These are phyloP conservation scores for Lophius piscatorius DNA, from an alignment of 2,113 vertebrate species.

Conservation along the genomic window DNA sequence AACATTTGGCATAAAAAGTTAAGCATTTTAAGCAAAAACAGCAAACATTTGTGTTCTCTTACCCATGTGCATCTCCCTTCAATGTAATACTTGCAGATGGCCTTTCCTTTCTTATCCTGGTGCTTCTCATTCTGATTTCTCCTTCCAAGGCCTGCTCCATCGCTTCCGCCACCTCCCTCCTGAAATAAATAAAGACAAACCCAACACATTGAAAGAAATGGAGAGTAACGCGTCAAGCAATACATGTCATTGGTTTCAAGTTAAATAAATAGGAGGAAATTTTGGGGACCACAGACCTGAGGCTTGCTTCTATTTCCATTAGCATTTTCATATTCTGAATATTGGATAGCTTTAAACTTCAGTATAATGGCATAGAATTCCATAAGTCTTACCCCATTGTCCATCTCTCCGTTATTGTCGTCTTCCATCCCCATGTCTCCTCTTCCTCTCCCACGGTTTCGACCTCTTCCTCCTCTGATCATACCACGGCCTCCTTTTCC, in stretches of 20 bases:
- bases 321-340: neutral
- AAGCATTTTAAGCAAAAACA: neutral
- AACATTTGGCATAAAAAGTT: too few species aligned
- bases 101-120: conserved; percentile 93
- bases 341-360: neutral
- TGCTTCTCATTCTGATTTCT: conserved; percentile 88
- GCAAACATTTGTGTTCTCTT: conserved; percentile 34
- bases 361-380: neutral
- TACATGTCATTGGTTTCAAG: neutral
- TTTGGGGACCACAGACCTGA: neutral
- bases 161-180: conserved; percentile 60
- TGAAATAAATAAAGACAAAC: conserved; percentile 29
- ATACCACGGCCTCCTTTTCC: conserved; percentile 83
- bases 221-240: neutral
- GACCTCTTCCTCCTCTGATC: conserved; percentile 81
- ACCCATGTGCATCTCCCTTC: conserved; percentile 96
- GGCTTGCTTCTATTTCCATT: neutral
- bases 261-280: neutral
- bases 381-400: conserved; percentile 83
- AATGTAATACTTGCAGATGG: conserved; percentile 97
- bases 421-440: conserved; percentile 84
- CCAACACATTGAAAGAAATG: neutral
- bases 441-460: conserved; percentile 84
- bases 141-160: conserved; percentile 78
- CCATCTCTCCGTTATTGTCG: conserved; percentile 88